Evolutionary conservation across 2,797 vertebrate genomes (phyloP), one percentile per base, ranked within the genome.

Genomic region (Clarias fuscus): DNA sequence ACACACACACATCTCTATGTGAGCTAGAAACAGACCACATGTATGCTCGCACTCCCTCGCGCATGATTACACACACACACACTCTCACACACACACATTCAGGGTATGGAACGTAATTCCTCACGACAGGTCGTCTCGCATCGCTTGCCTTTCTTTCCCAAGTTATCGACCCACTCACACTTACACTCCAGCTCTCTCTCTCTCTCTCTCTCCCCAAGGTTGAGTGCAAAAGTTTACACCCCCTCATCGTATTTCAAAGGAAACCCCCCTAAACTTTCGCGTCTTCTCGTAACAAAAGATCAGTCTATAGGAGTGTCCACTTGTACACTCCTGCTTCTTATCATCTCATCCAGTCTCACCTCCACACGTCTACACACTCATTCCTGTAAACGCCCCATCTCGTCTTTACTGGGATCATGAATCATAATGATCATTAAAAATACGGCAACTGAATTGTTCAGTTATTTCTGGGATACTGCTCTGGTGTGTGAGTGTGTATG

Each of bases 41-140:
- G 18, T 62, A 27, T 82, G 11, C 59, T 65, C 53, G 82, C 22
- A 78, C 75, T 75, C 79, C 65, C 79, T 64, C 7, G 37, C 65
- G 61, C 27, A 81, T 48, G 62, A 58, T 33, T 24, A 82, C 62
- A 76, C 30, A 43, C n/a, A 65, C 76, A 72, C 37, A 56, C n/a
- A 48, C 30, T 30, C 40, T 56, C 43, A 83, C 75, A 84, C 68
- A 65, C 68, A 82, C 78, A 82, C 4, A 40, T 24, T 27, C 82
- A 75, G 62, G n/a, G 20, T 48, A 76, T 27, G 1, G 18, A 76
- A 61, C 72, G 27, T 83, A 85, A 86, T 87, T 70, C 33, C 65
- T 75, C 61, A 67, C 76, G 86, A 85, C 86, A 89, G 84, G 59
- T 43, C 8, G 58, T 85, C 61, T 85, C 56, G 53, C 80, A 67